phyloP scores from a whole-genome alignment of 2,797 vertebrate genomes.

The Arremon brunneinucha region DNA sequence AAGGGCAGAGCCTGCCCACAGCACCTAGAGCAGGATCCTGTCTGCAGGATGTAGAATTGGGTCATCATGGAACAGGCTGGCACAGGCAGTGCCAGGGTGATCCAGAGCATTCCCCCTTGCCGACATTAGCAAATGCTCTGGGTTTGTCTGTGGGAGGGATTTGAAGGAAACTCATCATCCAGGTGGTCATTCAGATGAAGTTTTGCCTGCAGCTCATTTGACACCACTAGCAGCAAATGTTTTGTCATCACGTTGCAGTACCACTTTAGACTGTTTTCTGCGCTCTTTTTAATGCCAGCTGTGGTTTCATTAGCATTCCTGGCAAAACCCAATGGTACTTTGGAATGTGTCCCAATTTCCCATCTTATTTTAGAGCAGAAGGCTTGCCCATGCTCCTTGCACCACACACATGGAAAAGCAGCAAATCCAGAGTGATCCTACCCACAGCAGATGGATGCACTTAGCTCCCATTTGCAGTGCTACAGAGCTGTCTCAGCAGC shows the following conservation, averaged over 20 bases:
- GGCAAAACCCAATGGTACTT: not conserved
- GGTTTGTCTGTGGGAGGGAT: not conserved
- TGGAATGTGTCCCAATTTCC: not conserved
- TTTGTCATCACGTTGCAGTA: not conserved
- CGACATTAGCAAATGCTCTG: fast-evolving
- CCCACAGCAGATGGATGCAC: fast-evolving
- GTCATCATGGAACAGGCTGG: fast-evolving
- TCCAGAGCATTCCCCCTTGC: not conserved
- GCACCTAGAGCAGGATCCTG: not conserved
- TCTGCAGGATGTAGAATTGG: not conserved
- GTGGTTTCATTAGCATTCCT: not conserved
- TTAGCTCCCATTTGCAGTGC: not conserved
- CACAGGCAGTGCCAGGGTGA: not conserved
- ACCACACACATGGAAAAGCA: fast-evolving
- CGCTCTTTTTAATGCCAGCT: not conserved
- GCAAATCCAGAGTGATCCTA: not conserved
- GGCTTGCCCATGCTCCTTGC: not conserved
- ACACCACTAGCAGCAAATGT: not conserved
- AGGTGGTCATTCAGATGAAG: not conserved
- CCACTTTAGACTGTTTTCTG: not conserved
- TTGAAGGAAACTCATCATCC: not conserved
- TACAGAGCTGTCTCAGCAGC: not conserved
- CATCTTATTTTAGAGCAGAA: not conserved
- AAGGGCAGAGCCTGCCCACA: not conserved
- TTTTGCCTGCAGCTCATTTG: not conserved